A percentile compares a stretch with the other conserved stretches of the same genome.
Conservation (phyloP, 2,113 vertebrate genomes). For the Dascyllus trimaculatus region DNA sequence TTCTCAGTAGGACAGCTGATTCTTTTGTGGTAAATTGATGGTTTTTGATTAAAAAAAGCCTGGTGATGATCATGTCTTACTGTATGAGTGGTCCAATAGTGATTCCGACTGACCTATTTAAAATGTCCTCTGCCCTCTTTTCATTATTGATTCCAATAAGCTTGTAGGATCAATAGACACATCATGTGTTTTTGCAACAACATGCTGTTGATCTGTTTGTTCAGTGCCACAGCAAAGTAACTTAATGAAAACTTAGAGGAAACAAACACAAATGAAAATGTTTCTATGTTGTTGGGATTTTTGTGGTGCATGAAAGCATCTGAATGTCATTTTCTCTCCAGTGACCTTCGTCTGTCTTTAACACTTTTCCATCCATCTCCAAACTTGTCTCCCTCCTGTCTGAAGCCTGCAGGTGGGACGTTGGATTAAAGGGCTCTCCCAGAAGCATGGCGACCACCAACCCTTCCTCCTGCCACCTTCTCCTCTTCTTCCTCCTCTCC, state of each 20-base stretch:
- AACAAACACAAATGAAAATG: neutral
- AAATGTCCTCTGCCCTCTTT: conserved; percentile 47
- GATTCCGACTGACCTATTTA: conserved; percentile 50
- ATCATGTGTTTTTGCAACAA: conserved; percentile 42
- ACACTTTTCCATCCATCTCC: conserved; percentile 1
- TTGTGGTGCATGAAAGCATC: conserved; percentile 5
- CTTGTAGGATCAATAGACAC: conserved; percentile 51
- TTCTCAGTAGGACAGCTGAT: neutral
- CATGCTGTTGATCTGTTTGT: neutral
- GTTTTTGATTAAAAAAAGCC: neutral
- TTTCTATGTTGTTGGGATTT: neutral
- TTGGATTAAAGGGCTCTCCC: conserved; percentile 28
- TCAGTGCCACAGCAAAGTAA: neutral
- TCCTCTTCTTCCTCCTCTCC: conserved; percentile 49
- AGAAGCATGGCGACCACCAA: conserved; percentile 63
- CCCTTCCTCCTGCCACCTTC: conserved; percentile 36
- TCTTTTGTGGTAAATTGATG: neutral
- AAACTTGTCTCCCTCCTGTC: conserved; percentile 26
- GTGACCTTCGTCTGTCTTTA: conserved; percentile 16
- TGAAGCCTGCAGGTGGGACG: conserved; percentile 44
- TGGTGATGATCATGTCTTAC: neutral
- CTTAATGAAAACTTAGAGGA: neutral
- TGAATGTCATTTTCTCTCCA: neutral
- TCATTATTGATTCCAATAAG: conserved; percentile 58
- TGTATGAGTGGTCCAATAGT: neutral